Percentiles rank a stretch among this genome's conserved stretches.
phyloP scores from a whole-genome alignment of 2,797 vertebrate genomes.

The Tokudaia tokunoshimensis region DNA sequence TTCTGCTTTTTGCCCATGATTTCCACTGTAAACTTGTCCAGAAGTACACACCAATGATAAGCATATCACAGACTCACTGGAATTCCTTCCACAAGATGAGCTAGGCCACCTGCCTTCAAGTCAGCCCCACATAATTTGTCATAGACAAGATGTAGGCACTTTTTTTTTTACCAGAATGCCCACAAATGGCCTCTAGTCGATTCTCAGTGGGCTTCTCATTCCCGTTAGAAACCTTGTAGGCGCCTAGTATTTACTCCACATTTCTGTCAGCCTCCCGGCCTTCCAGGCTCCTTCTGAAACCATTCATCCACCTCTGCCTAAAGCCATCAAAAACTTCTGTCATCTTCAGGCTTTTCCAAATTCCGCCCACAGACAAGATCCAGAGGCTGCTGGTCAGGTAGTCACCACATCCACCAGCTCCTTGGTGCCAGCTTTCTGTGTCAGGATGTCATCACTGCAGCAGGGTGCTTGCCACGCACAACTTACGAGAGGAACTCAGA shows the following conservation, averaged over 20 bases:
- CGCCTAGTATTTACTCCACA: background rate
- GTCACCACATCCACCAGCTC: background rate
- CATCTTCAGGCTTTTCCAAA: background rate
- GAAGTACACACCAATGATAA: background rate
- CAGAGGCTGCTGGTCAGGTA: background rate
- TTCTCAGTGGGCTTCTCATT: background rate
- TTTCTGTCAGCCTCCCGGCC: background rate
- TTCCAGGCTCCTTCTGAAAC: background rate
- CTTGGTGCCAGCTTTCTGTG: background rate
- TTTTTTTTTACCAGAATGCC: background rate
- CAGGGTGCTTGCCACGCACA: background rate
- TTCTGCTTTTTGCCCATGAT: background rate
- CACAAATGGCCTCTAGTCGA: background rate
- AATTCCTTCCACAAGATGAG: background rate
- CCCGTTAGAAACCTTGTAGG: background rate
- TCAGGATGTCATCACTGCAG: background rate
- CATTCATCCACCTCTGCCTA: background rate
- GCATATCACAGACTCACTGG: background rate
- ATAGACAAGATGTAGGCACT: background rate
- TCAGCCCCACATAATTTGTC: background rate
- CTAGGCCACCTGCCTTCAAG: background rate
- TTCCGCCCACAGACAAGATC: background rate
- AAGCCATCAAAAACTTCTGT: background rate
- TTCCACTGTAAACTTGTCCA: background rate
- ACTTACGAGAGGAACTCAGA: background rate